Evolutionary conservation across 2,797 vertebrate genomes (phyloP), one percentile per base, ranked within the genome.

Genomic region (Argyrosomus regius): DNA sequence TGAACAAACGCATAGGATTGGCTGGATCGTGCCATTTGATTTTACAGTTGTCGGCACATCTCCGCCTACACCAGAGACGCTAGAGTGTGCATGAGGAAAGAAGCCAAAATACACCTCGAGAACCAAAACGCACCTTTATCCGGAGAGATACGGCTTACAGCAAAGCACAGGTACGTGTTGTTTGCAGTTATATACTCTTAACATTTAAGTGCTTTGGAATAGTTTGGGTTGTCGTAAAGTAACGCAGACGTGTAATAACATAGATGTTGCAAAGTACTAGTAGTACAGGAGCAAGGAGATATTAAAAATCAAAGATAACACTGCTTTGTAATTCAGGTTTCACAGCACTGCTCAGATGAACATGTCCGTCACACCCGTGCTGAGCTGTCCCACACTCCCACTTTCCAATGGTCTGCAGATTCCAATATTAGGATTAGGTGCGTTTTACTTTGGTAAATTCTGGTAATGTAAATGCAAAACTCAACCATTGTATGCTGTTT

Each of bases 391-490:
- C 5, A 82, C 75, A n/a, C 87, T 94, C 17, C 72, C 85, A 76
- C 91, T 96, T n/a, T 93, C 92, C 56, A 93, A 93, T 64, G 90
- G 92, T 75, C 86, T 94, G 87, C 89, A 93, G 77, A 94, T 95
- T 69, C 95, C 95, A 17, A 54, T 94, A 24, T 50, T 94, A 22
- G 94, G 94, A 83, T 82, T 95, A 83, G 94, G 91, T 95, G 41
- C 0, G 82, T 84, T 53, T 75, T 20, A 20, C 20, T 45, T 52
- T 16, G 0, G 3, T 43, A 56, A 48, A 31, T 45, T 1, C 1
- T 20, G n/a, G 7, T 43, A 5, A n/a, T 24, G 7, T 1, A 16
- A 14, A 54, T 56, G 17, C 48, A n/a, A 53, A 41, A 20, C 28
- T 46, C 6, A 5, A 1, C 31, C 2, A 54, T 4, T 39, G 24